phyloP scores from a whole-genome alignment of 2,888 invertebrate species.

The Trachelus stipa region DNA sequence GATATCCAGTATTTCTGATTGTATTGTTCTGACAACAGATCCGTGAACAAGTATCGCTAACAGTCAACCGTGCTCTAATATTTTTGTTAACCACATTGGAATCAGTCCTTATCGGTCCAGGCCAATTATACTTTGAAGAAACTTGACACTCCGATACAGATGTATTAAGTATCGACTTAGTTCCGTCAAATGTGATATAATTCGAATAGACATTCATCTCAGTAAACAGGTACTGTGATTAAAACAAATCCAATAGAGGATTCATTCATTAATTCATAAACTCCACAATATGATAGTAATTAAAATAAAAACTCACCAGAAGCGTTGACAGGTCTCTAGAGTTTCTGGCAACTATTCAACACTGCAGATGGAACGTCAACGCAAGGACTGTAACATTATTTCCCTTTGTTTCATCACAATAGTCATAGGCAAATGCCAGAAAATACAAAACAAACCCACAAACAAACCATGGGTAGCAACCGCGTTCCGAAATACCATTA shows the following conservation, averaged over 20 bases:
- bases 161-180: neutral
- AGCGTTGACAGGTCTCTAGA: neutral
- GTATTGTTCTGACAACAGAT: neutral
- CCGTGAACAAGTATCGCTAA: neutral
- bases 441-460: neutral
- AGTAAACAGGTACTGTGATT: neutral
- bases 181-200: neutral
- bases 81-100: neutral
- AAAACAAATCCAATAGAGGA: neutral
- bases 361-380: neutral
- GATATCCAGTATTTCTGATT: constrained; percentile 12
- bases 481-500: neutral
- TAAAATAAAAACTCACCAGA: neutral
- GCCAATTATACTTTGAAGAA: neutral
- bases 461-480: neutral
- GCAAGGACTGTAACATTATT: neutral
- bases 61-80: neutral
- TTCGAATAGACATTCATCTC: neutral
- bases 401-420: neutral
- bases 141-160: neutral
- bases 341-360: neutral
- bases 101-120: neutral
- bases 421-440: neutral
- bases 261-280: neutral
- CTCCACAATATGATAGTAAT: neutral